Percentiles rank a stretch among this genome's conserved stretches.
Conservation (phyloP, 1,140 invertebrate genomes). For the Hyposmocoma kahamanoa region DNA sequence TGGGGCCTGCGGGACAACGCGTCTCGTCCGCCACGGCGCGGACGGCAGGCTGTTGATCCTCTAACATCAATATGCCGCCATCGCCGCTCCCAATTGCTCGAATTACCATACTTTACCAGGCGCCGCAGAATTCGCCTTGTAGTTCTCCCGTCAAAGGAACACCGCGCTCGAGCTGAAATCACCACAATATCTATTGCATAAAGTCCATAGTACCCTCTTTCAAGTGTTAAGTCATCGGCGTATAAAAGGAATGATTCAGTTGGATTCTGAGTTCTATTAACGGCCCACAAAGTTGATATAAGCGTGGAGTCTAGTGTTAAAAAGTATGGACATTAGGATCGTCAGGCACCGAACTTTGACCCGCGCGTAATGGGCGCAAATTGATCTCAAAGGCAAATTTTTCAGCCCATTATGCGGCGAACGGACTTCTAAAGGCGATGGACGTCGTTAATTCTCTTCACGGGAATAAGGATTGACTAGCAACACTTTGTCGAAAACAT, state of each 20-base stretch:
- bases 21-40: not conserved
- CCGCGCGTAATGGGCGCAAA: slow-evolving; percentile 43
- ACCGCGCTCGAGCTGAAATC: slow-evolving; percentile 15
- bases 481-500: too few species aligned
- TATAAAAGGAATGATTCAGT: not conserved
- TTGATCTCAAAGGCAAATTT: slow-evolving; percentile 47
- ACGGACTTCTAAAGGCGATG: too few species aligned
- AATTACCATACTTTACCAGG: slow-evolving; percentile 49
- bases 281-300: not conserved
- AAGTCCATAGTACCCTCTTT: slow-evolving; percentile 14
- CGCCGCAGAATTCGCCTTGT: slow-evolving; percentile 40
- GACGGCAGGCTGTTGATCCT: not conserved
- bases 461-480: too few species aligned
- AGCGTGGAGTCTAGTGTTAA: not conserved
- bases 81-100: slow-evolving; percentile 34
- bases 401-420: slow-evolving; percentile 31
- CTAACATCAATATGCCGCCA: slow-evolving; percentile 24
- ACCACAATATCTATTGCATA: slow-evolving; percentile 5
- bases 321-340: slow-evolving; percentile 23
- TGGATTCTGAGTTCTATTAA: not conserved
- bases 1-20: too few species aligned
- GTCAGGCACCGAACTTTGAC: slow-evolving; percentile 41
- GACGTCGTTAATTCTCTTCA: too few species aligned
- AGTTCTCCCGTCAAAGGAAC: slow-evolving; percentile 33
- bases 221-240: not conserved